Base-by-base conservation (phyloP, 2,797 vertebrate species). In the Alosa sapidissima region DNA sequence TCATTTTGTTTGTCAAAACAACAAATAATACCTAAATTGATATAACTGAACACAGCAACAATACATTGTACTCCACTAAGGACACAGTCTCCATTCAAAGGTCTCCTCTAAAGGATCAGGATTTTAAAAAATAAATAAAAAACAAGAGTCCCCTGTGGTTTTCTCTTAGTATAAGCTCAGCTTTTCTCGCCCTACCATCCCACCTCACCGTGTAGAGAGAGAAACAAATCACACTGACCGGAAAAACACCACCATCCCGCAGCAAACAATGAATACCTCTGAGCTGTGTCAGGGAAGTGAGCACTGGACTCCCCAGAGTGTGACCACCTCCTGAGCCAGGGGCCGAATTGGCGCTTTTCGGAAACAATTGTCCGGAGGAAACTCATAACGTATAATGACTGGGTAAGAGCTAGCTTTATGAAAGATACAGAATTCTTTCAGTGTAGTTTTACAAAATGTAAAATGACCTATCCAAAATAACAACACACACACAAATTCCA, bases 151-250 rank as follows among this genome's bases (percentile, higher is more conserved):
- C 89, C 90, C 89, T 84, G 88, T 82, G 36, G 89, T 90, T 93
- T 91, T 91, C 89, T 41, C 92, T 92, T 92, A 88, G 90, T 41
- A 83, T 88, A 84, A 84, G 87, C 90, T 87, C 89, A 85, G 58
- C 90, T 90, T 90, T 90, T 83, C 81, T 49, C 84, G 75, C 55
- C 51, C 6, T 84, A 52, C 65, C 10, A 14, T 0, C 87, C 89
- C 91, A 82, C 81, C 14, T 33, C 83, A 83, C 58, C 47, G n/a
- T 41, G 82, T 51, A 19, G 86, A 90, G 86, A 84, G 5, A 85
- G 86, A 89, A n/a, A 89, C 83, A 89, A 88, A 88, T 88, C 81
- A 51, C 52, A 58, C 16, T 81, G 82, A 14, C 84, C 87, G 52
- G 81, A 87, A 88, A 89, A 91, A 90, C 85, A 24, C 81, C 65